A percentile compares a stretch with the other conserved stretches of the same genome.
Conservation (phyloP, 2,797 vertebrate genomes). For the Antennarius maculatus region DNA sequence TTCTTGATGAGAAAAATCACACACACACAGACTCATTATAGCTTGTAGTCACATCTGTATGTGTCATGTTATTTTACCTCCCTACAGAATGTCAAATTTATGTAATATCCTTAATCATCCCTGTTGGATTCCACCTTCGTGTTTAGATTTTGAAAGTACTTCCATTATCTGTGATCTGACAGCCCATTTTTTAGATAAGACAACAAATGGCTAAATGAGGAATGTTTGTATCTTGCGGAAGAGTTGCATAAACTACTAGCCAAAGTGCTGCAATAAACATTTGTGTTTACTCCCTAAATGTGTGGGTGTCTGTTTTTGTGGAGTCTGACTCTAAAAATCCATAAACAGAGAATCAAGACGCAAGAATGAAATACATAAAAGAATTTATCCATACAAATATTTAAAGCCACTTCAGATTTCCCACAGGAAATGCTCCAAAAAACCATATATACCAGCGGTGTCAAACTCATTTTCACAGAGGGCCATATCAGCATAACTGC, state of each 20-base stretch:
- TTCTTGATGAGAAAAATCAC: slow-evolving; percentile 27
- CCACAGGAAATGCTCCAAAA: neutral
- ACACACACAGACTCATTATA: neutral
- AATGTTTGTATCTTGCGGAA: slow-evolving; percentile 14
- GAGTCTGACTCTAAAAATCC: neutral
- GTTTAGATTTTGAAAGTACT: slow-evolving; percentile 3
- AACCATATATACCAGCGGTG: too few species aligned
- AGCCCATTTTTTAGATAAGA: slow-evolving; percentile 9
- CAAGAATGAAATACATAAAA: neutral
- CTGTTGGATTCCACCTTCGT: neutral
- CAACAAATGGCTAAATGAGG: neutral
- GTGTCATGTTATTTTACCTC: neutral
- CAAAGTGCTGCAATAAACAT: slow-evolving; percentile 24
- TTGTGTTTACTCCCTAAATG: slow-evolving; percentile 18
- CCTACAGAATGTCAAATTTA: neutral
- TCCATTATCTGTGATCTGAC: slow-evolving; percentile 6
- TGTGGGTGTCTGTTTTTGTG: slow-evolving; percentile 31
- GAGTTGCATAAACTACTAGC: slow-evolving; percentile 7
- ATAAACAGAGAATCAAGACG: slow-evolving; percentile 14
- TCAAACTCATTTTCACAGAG: too few species aligned
- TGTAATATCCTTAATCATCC: neutral
- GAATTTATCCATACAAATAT: neutral
- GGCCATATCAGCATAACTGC: too few species aligned
- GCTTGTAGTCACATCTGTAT: neutral
- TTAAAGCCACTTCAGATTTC: neutral